A percentile compares a stretch with the other conserved stretches of the same genome.
phyloP scores from a whole-genome alignment of 2,113 vertebrate species.

The Thamnaconus septentrionalis region DNA sequence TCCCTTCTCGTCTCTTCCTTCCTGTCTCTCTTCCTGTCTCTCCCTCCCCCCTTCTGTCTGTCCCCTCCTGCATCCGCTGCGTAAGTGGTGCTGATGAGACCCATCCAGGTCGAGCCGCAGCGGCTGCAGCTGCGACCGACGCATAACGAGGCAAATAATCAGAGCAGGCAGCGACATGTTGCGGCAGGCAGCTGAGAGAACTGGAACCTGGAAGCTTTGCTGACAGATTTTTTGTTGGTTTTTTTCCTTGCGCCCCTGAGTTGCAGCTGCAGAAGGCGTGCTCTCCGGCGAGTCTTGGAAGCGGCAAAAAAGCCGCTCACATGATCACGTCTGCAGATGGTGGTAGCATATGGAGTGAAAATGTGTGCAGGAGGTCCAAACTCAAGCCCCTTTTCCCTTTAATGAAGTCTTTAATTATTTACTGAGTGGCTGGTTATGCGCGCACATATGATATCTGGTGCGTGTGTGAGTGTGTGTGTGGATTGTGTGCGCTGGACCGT shows the following conservation, averaged over 20 bases:
- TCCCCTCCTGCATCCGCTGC: too few species aligned
- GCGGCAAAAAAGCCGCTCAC: conserved; percentile 14
- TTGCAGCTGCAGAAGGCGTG: conserved; percentile 7
- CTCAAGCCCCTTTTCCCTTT: not conserved
- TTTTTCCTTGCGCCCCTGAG: not conserved
- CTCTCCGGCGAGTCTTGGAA: conserved; percentile 23
- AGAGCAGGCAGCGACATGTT: conserved; percentile 40
- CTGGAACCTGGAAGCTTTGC: conserved; percentile 26
- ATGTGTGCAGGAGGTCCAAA: conserved; percentile 11
- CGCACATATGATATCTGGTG: too few species aligned
- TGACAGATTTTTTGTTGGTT: conserved; percentile 32
- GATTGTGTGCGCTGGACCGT: too few species aligned
- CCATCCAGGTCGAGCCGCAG: not conserved
- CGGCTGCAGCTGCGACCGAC: not conserved
- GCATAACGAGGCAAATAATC: conserved; percentile 57
- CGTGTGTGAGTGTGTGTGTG: not conserved
- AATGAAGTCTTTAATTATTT: not conserved
- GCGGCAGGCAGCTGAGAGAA: conserved; percentile 25
- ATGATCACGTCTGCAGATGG: conserved; percentile 39
- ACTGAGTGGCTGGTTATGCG: not conserved
- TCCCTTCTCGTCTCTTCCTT: too few species aligned
- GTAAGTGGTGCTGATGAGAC: too few species aligned
- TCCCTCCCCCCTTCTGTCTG: too few species aligned
- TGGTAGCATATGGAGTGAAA: conserved; percentile 25
- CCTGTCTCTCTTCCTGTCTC: too few species aligned